Conservation (phyloP, 2,888 invertebrate genomes). For the Leptopilina syphax region DNA sequence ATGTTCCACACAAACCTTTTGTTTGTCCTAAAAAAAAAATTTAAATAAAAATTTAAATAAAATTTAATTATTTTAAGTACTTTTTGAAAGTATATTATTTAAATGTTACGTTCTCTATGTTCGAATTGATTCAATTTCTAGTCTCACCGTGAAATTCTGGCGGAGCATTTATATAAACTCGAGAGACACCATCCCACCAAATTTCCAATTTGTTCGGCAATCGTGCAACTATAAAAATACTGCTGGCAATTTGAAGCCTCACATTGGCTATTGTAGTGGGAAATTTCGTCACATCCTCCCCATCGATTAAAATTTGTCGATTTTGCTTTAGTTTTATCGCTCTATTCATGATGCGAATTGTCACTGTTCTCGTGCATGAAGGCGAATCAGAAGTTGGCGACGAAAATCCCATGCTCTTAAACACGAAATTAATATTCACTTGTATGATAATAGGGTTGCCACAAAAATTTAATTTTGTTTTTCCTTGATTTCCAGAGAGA, state of each 20-base stretch:
- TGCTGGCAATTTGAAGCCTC: slow-evolving; percentile 86
- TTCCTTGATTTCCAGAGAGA: no score
- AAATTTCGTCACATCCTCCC: slow-evolving; percentile 82
- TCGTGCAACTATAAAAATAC: slow-evolving; percentile 85
- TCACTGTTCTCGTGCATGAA: slow-evolving; percentile 90
- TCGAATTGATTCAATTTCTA: neutral
- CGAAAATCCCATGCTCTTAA: slow-evolving; percentile 82
- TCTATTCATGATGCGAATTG: slow-evolving; percentile 79
- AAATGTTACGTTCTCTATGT: no score
- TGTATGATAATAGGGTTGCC: no score
- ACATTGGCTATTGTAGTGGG: slow-evolving; percentile 82
- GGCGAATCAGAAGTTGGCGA: slow-evolving; percentile 80
- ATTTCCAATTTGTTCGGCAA: slow-evolving; percentile 87
- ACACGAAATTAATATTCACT: neutral
- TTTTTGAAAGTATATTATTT: no score
- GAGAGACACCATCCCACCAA: slow-evolving; percentile 93
- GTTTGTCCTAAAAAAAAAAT: slow-evolving; percentile 59
- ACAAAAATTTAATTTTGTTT: no score
- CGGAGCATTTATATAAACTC: slow-evolving; percentile 90
- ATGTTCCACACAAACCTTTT: slow-evolving; percentile 93
- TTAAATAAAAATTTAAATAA: no score
- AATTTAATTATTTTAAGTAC: no score
- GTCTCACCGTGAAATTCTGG: slow-evolving; percentile 80
- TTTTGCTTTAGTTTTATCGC: slow-evolving; percentile 87
- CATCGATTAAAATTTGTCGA: slow-evolving; percentile 83